Base-by-base conservation (phyloP, 2,113 vertebrate species). In the Opisthocomus hoazin region DNA sequence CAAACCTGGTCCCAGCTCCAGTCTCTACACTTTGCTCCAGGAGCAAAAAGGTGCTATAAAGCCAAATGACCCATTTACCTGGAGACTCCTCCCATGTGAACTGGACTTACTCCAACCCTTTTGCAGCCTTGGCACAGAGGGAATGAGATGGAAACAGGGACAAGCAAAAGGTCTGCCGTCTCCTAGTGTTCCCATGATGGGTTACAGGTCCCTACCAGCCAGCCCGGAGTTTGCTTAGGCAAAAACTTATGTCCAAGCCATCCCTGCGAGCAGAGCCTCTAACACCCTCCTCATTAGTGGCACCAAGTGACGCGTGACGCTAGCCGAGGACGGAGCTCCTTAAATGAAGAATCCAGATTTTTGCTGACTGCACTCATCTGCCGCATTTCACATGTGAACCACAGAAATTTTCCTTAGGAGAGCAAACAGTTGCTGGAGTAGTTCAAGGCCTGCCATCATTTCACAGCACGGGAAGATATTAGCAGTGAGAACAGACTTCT, bases 1-100 rank as follows among this genome's bases (percentile, higher is more conserved):
- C 89, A 95, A 95, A 92, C 48, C 46, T 48, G 15, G 54, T 45
- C 92, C 88, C 46, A 75, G 56, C 29, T 92, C 68, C 48, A 50
- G 45, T 56, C 58, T 61, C 61, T 87, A 81, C 11, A 26, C 41
- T 56, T 46, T 41, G 41, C 36, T 69, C 22, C 50, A n/a, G 61
- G 39, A 85, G 23, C 39, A 82, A 77, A 65, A 84, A 58, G 34
- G 86, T 65, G 34, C 18, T 65, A 29, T 11, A 46, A 71, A 70
- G 45, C 29, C 57, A 66, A 87, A 56, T n/a, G 51, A 70, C 30
- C 53, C 65, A 56, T 64, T 16, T 80, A 75, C 48, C 79, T 84
- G 70, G 36, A 63, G 46, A 68, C 74, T 83, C 34, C 41, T 77
- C 60, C 70, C 76, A 34, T 1, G 3, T 30, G 24, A 88, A 37